Base-by-base conservation (phyloP, 2,888 invertebrate species). In the Rhabditophanes sp. region DNA sequence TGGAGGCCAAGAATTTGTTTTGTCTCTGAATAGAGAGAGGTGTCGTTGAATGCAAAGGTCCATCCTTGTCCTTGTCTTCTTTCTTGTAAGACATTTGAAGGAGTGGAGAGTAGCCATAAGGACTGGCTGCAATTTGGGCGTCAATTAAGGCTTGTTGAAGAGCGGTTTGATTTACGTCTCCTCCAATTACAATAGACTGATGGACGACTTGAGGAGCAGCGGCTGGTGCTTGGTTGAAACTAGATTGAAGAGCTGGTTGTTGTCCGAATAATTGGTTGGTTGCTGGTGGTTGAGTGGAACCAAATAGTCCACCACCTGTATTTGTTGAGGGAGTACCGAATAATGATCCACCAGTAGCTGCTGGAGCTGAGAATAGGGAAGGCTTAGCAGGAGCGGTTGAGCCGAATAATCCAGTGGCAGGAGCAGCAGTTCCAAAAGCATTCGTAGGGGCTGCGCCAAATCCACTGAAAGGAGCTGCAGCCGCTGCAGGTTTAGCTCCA, bases 71-170 rank as follows among this genome's bases (percentile, higher is more conserved):
- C 5, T 44, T 39, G 5, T 33, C 34, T 17, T 42, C 45, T 3
- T 21, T 14, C 9, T 40, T 37, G 6, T 30, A 26, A 14, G 25
- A 20, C 12, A 20, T 26, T 14, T 46, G 46, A 19, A 53, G 38
- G 1, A 87, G 74, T 0, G 82, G 79, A 21, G 79, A 79, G 64
- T 84, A 82, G 0, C 85, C 84, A 60, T 82, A 87, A 0, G 85
- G 85, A 0, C 79, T 74, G 1, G 79, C 76, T 0, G 79, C 77
- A 24, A 83, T 41, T 25, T 57, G 56, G 2, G 69, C 67, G 41
- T 70, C 66, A 22, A 79, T 74, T 35, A 80, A 66, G 16, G 79
- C 78, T 61, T 79, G 78, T 43, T 79, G 79, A 7, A 53, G 40
- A 24, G 42, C 43, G 26, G 39, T 37, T 24, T 46, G 48, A n/a